Conservation (phyloP, 2,113 vertebrate species). For the Pollimyrus isidori region DNA sequence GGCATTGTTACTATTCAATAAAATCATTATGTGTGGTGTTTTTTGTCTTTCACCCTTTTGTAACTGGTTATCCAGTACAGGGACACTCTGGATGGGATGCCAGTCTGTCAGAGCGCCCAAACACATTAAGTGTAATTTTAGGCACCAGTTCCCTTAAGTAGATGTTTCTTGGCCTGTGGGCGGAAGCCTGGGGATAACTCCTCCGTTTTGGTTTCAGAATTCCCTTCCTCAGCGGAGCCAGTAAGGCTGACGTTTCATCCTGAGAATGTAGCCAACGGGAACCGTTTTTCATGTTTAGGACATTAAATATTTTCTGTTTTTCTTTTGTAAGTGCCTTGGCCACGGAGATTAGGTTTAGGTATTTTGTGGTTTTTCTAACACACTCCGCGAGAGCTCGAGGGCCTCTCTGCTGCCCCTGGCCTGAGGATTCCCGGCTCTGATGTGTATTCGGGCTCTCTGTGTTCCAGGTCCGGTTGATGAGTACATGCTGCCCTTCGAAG, state of each 20-base stretch:
- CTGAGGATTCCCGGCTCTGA: not conserved
- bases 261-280: not conserved
- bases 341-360: not conserved
- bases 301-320: not conserved
- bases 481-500: slow-evolving; percentile 92
- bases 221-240: not conserved
- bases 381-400: not conserved
- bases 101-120: not conserved
- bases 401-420: not conserved
- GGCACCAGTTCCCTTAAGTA: not conserved
- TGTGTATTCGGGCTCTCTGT: no score
- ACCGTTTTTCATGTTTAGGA: not conserved
- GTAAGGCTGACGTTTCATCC: no score
- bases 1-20: not conserved
- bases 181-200: not conserved
- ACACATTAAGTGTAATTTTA: not conserved
- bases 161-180: not conserved
- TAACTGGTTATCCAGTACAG: not conserved
- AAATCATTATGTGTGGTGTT: not conserved
- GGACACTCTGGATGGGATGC: not conserved
- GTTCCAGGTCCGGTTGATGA: slow-evolving; percentile 79
- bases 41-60: not conserved
- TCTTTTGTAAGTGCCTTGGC: not conserved
- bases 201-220: not conserved
- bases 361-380: not conserved